Evolutionary conservation across 2,113 vertebrate genomes (phyloP), one percentile per base, ranked within the genome.

Genomic region (Progne subis): DNA sequence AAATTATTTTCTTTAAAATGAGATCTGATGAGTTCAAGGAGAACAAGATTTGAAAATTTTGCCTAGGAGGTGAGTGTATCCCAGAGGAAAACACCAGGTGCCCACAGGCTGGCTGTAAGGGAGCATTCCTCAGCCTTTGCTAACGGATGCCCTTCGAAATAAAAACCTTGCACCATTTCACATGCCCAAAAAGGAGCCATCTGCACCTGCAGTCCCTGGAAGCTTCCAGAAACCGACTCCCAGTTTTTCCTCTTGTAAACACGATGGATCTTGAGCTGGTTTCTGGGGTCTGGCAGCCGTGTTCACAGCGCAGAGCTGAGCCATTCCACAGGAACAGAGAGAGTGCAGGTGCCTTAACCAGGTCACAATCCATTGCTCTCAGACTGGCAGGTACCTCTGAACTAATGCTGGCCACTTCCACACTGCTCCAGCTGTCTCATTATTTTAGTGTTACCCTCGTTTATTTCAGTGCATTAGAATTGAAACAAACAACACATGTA

Each of bases 1-100:
- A 23, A 23, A 70, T 78, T n/a, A 31, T 64, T 69, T 59, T 69
- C 8, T 41, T 82, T 65, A 70, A 67, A 47, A 49, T 44, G 43
- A 37, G n/a, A 46, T 31, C 41, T 37, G 50, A 14, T 61, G 50
- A 67, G 21, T 50, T 82, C 14, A 34, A 31, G 31, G 41, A 12
- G n/a, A 77, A 12, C 20, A 39, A 64, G 29, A 18, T 47, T 43
- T 47, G n/a, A 47, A 60, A 77, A 31, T 24, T 39, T 37, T n/a
- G 43, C 24, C 2, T 1, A 26, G 32, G 11, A 49, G 34, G 25
- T 0, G 8, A 67, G 25, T 0, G 1, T 61, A 31, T 57, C 47
- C 37, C 37, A n/a, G 64, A 47, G 55, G 72, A 69, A 37, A 29
- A 21, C 0, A 0, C 6, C 16, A 14, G 41, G 34, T 31, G 14